Evolutionary conservation across 2,888 invertebrate genomes (phyloP), one percentile per base, ranked within the genome.

Genomic region (Sphaerophoria rueppellii): DNA sequence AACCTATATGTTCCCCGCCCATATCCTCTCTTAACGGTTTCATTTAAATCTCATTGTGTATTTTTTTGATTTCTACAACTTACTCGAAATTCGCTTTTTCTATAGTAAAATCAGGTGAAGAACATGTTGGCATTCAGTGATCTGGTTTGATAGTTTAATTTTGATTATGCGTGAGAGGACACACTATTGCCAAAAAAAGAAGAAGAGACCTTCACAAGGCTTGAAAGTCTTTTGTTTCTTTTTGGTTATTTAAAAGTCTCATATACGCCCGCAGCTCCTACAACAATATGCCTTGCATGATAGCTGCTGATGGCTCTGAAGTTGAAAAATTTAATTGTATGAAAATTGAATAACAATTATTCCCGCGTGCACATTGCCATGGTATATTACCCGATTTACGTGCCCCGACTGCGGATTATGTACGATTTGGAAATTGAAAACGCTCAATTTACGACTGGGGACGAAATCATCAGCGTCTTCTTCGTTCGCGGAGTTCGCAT

Each of bases 321-420:
- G 67, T 76, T 86, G 63, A 74, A 86, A 40, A 74, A 67, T 52
- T 74, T 57, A 77, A 76, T 82, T 65, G 86, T 74, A 86, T 86
- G 86, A 71, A 87, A 81, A 86, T 83, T 87, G 88, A 88, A 88
- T 88, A 88, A 87, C 87, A 87, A 87, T 86, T 82, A 79, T 73
- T 52, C 73, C 43, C 32, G 87, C 82, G 73, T 80, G 87, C 87
- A 86, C 78, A 82, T 78, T 67, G 82, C 78, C 82, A 75, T 83
- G 80, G 85, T 87, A 87, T 89, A 87, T 89, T 89, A 89, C 88
- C 88, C 88, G 88, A 89, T 88, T 88, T 89, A 89, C 89, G 89
- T 89, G 89, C 85, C 57, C 40, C 83, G 89, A 87, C 87, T 89
- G 76, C 71, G 46, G 61, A 87, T 63, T 65, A 40, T 40, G 12